Evolutionary conservation across 2,888 invertebrate genomes (phyloP), one percentile per base, ranked within the genome.

Genomic region (Antheraea yamamai): DNA sequence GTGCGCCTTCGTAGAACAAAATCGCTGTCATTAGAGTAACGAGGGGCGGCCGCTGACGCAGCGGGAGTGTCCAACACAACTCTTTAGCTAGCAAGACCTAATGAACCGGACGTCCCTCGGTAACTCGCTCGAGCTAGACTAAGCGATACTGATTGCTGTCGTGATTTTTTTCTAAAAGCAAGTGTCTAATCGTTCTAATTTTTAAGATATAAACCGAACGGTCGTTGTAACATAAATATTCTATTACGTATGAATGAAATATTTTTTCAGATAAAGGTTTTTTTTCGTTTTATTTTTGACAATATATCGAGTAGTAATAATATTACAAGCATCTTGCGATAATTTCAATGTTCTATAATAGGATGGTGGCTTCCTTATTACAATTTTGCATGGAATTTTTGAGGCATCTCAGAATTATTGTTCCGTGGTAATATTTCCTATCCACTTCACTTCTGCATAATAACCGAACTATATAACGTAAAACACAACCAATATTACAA

Each of bases 1-100:
- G 89, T 91, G 88, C 89, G 90, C 90, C 89, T 87, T 87, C 88
- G 86, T 85, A 87, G 88, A 90, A 90, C 89, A 88, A 92, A 93
- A 93, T 93, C 91, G 92, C 89, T 92, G 89, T 93, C 93, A 93
- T 94, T 94, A 94, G 91, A 89, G 90, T 93, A 93, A 93, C 93
- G 94, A 93, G 92, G 88, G 89, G 82, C 85, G 86, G 86, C 84
- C 83, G 91, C 92, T 92, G 93, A 92, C 91, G 90, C 89, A 86
- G 92, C 91, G 88, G 84, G 86, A 85, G 86, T 84, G 88, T 84
- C 87, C 87, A 85, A 84, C 87, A 87, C 88, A 90, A 90, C 91
- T 91, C 90, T 90, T 89, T 90, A 87, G 87, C 85, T 86, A 81
- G 86, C 87, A 85, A 86, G 89, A 90, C 90, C 92, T 92, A 93